phyloP scores from a whole-genome alignment of 1,140 invertebrate species.

The Zaprionus africanus region DNA sequence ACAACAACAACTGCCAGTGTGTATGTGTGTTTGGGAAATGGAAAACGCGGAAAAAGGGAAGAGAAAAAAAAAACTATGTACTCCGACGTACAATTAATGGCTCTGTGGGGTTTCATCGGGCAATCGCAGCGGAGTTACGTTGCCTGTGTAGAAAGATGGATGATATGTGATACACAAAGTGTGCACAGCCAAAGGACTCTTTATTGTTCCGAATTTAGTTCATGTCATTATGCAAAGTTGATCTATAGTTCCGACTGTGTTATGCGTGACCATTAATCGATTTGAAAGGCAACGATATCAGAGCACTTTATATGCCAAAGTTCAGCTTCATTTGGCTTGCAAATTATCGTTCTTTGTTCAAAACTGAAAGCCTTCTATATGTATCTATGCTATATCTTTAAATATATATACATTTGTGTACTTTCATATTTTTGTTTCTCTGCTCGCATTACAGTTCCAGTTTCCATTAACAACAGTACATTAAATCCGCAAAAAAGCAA shows the following conservation, averaged over 20 bases:
- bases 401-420: not conserved
- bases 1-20: conserved; percentile 40
- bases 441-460: conserved; percentile 34
- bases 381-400: not conserved
- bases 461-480: conserved; percentile 55
- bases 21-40: conserved; percentile 37
- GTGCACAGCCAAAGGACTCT: not conserved
- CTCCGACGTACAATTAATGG: conserved; percentile 77
- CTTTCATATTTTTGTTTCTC: not conserved
- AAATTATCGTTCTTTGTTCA: not conserved
- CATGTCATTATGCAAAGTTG: conserved; percentile 7
- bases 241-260: not conserved
- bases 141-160: conserved; percentile 23
- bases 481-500: conserved; percentile 39
- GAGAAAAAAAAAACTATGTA: conserved; percentile 40
- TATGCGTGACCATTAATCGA: conserved; percentile 2
- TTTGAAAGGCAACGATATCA: not conserved
- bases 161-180: not conserved
- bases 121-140: conserved; percentile 55
- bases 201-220: conserved; percentile 19
- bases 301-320: not conserved
- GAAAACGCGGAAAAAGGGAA: conserved; percentile 27
- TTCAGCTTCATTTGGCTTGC: not conserved
- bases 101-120: conserved; percentile 73
- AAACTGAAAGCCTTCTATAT: too few species aligned